Evolutionary conservation across 2,113 vertebrate genomes (phyloP).

Genomic region (Daboia siamensis): DNA sequence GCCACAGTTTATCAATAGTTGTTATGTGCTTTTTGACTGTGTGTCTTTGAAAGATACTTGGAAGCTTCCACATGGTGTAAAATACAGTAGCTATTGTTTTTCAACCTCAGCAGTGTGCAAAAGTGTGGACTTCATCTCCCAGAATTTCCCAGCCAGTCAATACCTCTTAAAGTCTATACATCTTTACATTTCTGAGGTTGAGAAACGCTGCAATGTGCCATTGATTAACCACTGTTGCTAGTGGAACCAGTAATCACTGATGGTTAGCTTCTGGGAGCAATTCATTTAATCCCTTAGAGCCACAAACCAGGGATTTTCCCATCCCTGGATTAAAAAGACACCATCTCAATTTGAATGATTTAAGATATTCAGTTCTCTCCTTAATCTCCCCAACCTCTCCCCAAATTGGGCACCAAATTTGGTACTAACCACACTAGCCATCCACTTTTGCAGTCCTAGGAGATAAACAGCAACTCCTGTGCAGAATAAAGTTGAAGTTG

Average conservation of each 20-base stretch:
- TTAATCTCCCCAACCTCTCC: neutral
- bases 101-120: neutral
- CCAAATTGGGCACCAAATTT: neutral
- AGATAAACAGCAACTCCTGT: neutral
- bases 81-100: neutral
- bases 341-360: neutral
- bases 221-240: neutral
- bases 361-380: neutral
- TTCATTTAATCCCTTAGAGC: neutral
- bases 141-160: neutral
- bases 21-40: neutral
- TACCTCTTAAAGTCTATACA: neutral
- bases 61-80: neutral
- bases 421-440: neutral
- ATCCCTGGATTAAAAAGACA: neutral
- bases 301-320: neutral
- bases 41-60: neutral
- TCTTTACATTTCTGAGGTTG: neutral
- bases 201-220: neutral
- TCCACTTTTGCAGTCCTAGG: neutral
- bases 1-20: neutral
- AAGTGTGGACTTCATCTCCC: neutral
- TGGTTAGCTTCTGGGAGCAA: neutral
- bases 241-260: neutral
- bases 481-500: neutral